These are phyloP conservation scores for Amphimedon queenslandica DNA, from an alignment of 37 sponge, comb jelly and placozoan species.

Conservation along the genomic window DNA sequence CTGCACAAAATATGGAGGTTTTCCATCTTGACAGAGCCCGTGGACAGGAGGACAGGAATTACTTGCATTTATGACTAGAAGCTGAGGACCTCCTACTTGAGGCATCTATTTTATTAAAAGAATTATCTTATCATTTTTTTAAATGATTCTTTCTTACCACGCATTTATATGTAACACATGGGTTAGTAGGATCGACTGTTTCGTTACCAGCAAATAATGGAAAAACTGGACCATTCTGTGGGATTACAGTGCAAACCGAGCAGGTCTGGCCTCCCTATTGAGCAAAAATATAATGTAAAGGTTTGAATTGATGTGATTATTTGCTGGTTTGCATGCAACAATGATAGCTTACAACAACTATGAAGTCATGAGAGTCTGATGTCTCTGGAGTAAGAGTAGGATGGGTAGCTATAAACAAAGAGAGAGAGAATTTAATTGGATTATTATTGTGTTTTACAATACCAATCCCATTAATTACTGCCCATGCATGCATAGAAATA, in stretches of 20 bases:
- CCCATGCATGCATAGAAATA: too few relatives aligned
- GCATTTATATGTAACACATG: not conserved
- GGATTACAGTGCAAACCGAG: not conserved
- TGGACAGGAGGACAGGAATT: not conserved
- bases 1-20: conserved; percentile 46
- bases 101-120: not conserved
- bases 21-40: conserved; percentile 39
- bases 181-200: not conserved
- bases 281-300: too few relatives aligned
- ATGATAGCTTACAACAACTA: too few relatives aligned
- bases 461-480: too few relatives aligned
- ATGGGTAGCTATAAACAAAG: too few relatives aligned
- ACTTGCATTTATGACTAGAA: not conserved
- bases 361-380: too few relatives aligned
- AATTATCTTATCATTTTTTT: not conserved
- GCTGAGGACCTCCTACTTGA: not conserved
- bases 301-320: too few relatives aligned
- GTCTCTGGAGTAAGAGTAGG: too few relatives aligned
- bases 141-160: not conserved
- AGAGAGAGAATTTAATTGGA: too few relatives aligned
- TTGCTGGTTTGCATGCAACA: too few relatives aligned
- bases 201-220: not conserved
- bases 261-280: too few relatives aligned
- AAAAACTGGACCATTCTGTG: not conserved
- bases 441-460: too few relatives aligned